Evolutionary conservation across 2,113 vertebrate genomes (phyloP).

Genomic region (Variabilichromis moorii): DNA sequence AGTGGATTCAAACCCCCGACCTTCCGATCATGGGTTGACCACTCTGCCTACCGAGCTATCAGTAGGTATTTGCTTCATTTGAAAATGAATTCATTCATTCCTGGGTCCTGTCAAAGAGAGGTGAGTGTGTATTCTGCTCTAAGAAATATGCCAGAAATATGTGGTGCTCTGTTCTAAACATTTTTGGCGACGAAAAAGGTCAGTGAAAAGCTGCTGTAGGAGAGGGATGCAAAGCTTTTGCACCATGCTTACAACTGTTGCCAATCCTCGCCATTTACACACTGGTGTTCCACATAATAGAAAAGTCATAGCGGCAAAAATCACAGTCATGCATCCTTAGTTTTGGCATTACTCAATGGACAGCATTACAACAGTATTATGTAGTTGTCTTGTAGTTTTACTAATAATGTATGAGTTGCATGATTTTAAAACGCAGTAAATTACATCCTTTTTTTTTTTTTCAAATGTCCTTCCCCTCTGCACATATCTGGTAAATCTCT

Average conservation of each 20-base stretch:
- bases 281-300: background rate
- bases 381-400: background rate
- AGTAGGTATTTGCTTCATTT: background rate
- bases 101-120: background rate
- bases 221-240: background rate
- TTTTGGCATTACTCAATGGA: background rate
- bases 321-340: background rate
- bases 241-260: background rate
- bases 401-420: background rate
- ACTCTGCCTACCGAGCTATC: background rate
- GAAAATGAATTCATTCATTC: background rate
- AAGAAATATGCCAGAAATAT: background rate
- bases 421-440: background rate
- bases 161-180: background rate
- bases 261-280: background rate
- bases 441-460: background rate
- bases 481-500: background rate
- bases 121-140: background rate
- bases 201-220: background rate
- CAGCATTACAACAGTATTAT: background rate
- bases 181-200: rapidly evolving
- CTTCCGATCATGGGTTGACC: background rate
- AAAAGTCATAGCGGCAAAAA: background rate
- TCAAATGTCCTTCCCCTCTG: background rate
- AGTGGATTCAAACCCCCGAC: background rate